Conservation (phyloP, 2,113 vertebrate genomes). For the Cervus canadensis region DNA sequence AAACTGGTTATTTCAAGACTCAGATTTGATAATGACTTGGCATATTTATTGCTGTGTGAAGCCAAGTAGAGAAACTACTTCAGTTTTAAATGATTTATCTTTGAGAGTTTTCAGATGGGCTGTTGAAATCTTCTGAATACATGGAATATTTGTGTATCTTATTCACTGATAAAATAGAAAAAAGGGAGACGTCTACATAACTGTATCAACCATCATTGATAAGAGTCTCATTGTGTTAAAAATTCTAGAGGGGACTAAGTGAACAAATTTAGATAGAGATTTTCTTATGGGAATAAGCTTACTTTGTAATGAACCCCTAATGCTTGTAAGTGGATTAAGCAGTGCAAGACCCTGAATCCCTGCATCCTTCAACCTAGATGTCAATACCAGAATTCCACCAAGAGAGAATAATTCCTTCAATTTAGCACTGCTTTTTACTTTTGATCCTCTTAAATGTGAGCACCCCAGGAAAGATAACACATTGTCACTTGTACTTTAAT, state of each 20-base stretch:
- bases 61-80: slow-evolving; percentile 33
- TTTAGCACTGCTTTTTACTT: neutral
- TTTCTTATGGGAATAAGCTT: neutral
- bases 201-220: neutral
- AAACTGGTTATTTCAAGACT: slow-evolving; percentile 1
- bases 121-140: neutral
- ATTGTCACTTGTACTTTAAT: neutral
- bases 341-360: neutral
- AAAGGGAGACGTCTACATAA: neutral
- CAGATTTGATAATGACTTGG: neutral
- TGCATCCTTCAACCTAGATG: neutral
- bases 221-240: neutral
- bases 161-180: neutral
- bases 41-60: neutral
- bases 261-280: neutral
- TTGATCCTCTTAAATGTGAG: neutral
- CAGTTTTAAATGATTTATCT: slow-evolving; percentile 22
- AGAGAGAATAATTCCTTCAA: neutral
- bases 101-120: neutral
- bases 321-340: neutral
- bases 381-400: neutral
- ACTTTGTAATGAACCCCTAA: neutral
- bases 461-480: neutral
- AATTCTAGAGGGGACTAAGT: neutral
- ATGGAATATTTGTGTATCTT: neutral